These are phyloP conservation scores for Drosophila lowei DNA, from an alignment of 1,140 invertebrate genomes.

Conservation along the genomic window DNA sequence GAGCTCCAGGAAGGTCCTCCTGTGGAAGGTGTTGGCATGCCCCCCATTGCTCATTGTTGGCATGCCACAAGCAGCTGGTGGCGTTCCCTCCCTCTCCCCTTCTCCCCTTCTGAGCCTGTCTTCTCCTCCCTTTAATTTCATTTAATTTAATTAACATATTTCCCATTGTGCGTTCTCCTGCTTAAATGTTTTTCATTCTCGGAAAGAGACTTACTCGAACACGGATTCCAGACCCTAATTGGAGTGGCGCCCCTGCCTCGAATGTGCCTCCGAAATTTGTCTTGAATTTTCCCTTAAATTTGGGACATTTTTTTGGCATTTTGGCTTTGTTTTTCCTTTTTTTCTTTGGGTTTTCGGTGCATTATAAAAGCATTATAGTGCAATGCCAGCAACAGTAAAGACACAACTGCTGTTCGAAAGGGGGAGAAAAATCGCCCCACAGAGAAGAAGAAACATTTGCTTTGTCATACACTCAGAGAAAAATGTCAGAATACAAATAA, in stretches of 20 bases:
- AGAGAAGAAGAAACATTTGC: conserved; percentile 39
- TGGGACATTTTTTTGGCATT: conserved; percentile 11
- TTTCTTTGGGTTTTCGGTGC: conserved; percentile 48
- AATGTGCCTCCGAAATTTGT: conserved; percentile 1
- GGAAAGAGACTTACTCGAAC: not conserved
- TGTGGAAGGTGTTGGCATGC: conserved; percentile 59
- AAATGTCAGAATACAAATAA: no score
- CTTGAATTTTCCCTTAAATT: conserved; percentile 11
- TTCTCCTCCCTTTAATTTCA: conserved; percentile 46
- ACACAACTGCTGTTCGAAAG: not conserved
- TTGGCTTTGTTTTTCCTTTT: conserved; percentile 34
- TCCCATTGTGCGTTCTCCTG: conserved; percentile 15
- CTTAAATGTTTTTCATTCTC: conserved; percentile 38
- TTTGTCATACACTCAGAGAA: conserved; percentile 48
- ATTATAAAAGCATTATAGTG: conserved; percentile 78
- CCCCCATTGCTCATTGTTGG: conserved; percentile 63
- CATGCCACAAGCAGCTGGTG: conserved; percentile 76
- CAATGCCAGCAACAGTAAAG: conserved; percentile 41
- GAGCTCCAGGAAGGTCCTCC: conserved; percentile 5
- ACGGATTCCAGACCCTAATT: conserved; percentile 17
- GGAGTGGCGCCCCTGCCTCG: not conserved
- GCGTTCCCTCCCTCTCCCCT: conserved; percentile 38
- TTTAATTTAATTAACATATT: conserved; percentile 74
- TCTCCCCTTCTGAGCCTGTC: not conserved
- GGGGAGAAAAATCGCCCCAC: not conserved